These are phyloP conservation scores for Rotaria magnacalcarata DNA, from an alignment of 2,888 invertebrate genomes.

Conservation along the genomic window DNA sequence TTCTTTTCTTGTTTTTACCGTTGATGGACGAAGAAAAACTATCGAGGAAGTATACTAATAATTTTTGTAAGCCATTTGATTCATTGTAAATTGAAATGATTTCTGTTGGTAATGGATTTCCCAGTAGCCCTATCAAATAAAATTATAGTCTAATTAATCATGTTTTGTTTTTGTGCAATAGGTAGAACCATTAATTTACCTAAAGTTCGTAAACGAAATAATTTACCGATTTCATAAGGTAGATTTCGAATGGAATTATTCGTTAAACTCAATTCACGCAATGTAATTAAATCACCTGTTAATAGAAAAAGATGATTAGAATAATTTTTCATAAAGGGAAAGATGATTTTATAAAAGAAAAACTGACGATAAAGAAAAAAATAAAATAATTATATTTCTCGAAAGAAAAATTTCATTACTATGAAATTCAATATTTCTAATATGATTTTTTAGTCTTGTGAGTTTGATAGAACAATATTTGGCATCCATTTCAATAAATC, in stretches of 20 bases:
- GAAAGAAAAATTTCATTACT: no score
- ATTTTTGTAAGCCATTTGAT: constrained; percentile 85
- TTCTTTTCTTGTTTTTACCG: not conserved
- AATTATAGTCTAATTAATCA: not conserved
- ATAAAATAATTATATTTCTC: no score
- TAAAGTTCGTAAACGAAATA: constrained; percentile 87
- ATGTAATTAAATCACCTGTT: constrained; percentile 81
- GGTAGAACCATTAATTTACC: constrained; percentile 64
- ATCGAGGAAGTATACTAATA: constrained; percentile 87
- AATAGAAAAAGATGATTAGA: not conserved
- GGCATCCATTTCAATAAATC: no score
- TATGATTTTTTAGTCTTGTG: no score
- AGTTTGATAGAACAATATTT: no score
- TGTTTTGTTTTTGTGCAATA: no score
- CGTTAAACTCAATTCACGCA: constrained; percentile 87
- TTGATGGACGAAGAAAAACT: constrained; percentile 65
- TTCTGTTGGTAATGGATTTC: constrained; percentile 88
- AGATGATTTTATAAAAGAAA: no score
- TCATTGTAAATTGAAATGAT: constrained; percentile 84
- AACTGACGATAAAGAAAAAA: no score
- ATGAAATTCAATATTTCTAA: no score
- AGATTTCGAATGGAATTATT: constrained; percentile 86
- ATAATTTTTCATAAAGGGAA: not conserved
- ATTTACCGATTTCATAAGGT: constrained; percentile 92
- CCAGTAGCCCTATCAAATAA: constrained; percentile 63